Conservation (phyloP, 2,888 invertebrate genomes). For the Cepaea hortensis region DNA sequence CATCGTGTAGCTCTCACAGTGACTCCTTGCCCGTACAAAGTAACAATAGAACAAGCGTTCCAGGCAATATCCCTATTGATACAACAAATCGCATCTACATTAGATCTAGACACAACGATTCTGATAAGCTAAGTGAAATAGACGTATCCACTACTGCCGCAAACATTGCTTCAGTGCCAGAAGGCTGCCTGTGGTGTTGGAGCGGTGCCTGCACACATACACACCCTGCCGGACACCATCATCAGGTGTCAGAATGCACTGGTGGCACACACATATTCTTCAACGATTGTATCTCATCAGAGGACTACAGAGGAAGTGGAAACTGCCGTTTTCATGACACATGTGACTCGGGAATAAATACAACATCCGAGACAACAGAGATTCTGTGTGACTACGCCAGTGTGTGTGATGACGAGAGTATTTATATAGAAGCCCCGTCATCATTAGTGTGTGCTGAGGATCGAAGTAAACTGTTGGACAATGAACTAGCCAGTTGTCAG, state of each 20-base stretch:
- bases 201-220: neutral
- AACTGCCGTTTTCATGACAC: neutral
- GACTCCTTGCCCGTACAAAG: neutral
- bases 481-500: no score
- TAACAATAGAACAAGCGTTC: neutral
- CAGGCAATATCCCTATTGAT: neutral
- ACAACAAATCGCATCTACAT: no score
- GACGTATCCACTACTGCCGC: neutral
- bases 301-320: neutral
- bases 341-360: neutral
- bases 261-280: neutral
- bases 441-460: neutral
- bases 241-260: neutral
- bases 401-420: constrained; percentile 1
- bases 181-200: neutral
- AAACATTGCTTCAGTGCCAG: neutral
- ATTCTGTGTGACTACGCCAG: neutral
- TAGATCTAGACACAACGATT: no score
- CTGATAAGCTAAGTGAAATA: no score
- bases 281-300: no score
- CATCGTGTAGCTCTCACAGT: neutral
- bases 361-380: neutral
- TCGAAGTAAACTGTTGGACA: neutral
- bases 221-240: neutral
- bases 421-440: neutral